Percentiles rank a stretch among this genome's conserved stretches.
Evolutionary conservation across 2,797 vertebrate species (phyloP).

Genomic region (Eulemur mongoz): DNA sequence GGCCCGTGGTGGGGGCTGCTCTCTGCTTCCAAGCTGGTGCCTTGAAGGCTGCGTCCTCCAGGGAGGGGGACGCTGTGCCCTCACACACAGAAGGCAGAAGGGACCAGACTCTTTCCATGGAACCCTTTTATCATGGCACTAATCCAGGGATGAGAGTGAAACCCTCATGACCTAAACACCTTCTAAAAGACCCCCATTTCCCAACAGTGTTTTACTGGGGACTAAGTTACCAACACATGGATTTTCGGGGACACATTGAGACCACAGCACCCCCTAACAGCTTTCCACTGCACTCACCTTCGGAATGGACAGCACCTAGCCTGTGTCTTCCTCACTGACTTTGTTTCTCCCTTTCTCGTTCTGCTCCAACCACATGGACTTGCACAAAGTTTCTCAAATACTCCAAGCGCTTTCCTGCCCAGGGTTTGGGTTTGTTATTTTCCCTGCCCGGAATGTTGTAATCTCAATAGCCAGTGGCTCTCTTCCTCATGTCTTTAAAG

Average conservation of each 20-base stretch:
- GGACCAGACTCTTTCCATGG: not conserved
- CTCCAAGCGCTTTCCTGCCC: not conserved
- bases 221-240: not conserved
- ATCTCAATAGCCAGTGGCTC: too few relatives aligned
- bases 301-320: fast-evolving
- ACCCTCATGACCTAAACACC: too few relatives aligned
- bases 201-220: too few relatives aligned
- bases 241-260: not conserved
- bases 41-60: not conserved
- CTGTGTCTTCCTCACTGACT: fast-evolving
- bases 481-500: not conserved
- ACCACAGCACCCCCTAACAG: not conserved
- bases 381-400: not conserved
- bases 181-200: not conserved
- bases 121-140: not conserved
- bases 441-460: not conserved
- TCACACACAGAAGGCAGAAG: not conserved
- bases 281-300: too few relatives aligned
- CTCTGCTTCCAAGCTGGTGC: not conserved
- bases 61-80: too few relatives aligned
- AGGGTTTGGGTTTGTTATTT: fast-evolving
- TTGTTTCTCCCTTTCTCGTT: not conserved
- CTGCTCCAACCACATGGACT: too few relatives aligned
- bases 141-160: not conserved
- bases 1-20: not conserved